phyloP scores from a whole-genome alignment of 2,888 invertebrate genomes.

The Chymomyza procnemis region DNA sequence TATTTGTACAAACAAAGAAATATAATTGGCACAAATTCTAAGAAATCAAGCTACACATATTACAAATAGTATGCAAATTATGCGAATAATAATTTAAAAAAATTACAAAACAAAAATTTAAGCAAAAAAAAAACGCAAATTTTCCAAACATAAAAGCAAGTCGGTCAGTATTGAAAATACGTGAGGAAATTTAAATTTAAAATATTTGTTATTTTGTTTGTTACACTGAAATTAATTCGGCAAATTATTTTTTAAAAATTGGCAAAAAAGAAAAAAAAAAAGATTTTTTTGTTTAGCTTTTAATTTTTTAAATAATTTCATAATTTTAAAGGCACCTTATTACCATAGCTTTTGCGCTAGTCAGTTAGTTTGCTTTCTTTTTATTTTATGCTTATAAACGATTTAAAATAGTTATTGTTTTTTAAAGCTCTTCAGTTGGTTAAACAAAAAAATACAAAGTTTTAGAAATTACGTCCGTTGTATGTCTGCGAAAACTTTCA shows the following conservation, averaged over 20 bases:
- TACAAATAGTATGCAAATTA: slow-evolving; percentile 6
- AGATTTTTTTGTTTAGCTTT: not conserved
- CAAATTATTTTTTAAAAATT: not conserved
- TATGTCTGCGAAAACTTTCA: no score
- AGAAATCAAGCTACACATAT: slow-evolving; percentile 25
- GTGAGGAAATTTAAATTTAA: slow-evolving; percentile 51
- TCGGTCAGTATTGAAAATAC: slow-evolving; percentile 69
- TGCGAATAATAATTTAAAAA: slow-evolving; percentile 15
- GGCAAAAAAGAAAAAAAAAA: not conserved
- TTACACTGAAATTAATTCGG: not conserved
- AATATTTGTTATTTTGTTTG: slow-evolving; percentile 6
- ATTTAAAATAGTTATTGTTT: no score
- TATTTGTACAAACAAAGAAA: slow-evolving; percentile 45
- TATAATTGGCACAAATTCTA: slow-evolving; percentile 55
- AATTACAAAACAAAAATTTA: slow-evolving; percentile 22
- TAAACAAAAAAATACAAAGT: slow-evolving; percentile 5
- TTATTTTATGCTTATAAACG: slow-evolving; percentile 19
- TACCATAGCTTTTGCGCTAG: slow-evolving; percentile 41
- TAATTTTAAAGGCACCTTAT: not conserved
- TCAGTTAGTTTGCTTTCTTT: slow-evolving; percentile 49
- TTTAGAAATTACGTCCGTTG: slow-evolving; percentile 22
- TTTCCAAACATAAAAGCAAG: slow-evolving; percentile 19
- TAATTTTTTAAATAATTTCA: not conserved
- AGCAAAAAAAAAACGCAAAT: slow-evolving; percentile 42
- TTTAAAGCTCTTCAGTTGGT: no score